phyloP scores from a whole-genome alignment of 2,797 vertebrate species.

The Benthosema pterotum region DNA sequence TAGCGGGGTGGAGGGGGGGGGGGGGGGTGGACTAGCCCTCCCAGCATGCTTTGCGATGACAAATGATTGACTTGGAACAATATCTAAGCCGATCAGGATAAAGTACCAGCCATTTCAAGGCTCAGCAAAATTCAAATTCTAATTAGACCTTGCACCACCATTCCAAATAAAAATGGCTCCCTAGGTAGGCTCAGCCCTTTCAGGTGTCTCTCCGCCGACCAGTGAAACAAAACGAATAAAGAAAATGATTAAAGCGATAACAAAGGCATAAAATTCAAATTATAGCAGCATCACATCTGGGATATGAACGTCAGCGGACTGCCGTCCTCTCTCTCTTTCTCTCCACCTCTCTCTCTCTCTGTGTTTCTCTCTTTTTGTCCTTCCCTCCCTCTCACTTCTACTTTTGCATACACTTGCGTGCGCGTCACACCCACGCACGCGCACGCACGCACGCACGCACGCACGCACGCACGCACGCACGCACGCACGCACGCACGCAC shows the following conservation, averaged over 20 bases:
- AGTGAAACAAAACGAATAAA: constrained; percentile 98
- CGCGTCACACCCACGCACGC: constrained; percentile 13
- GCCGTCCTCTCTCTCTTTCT: constrained; percentile 56
- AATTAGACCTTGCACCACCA: constrained; percentile 96
- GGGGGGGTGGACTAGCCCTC: no score
- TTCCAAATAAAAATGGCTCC: constrained; percentile 98
- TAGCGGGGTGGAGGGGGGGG: no score
- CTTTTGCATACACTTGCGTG: constrained; percentile 26
- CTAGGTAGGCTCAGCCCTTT: constrained; percentile 92
- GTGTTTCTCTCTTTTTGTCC: constrained; percentile 39
- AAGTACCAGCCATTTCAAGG: constrained; percentile 96
- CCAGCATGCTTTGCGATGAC: constrained; percentile 87
- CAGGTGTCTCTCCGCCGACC: constrained; percentile 92
- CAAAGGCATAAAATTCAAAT: constrained; percentile 98
- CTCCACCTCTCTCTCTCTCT: constrained; percentile 46
- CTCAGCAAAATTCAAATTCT: constrained; percentile 98
- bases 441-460: not conserved
- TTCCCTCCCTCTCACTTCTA: not conserved
- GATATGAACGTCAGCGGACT: constrained; percentile 89
- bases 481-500: constrained; percentile 13
- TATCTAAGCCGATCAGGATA: constrained; percentile 97
- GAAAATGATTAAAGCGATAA: constrained; percentile 99
- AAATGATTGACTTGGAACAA: constrained; percentile 98
- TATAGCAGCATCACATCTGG: constrained; percentile 95
- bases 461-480: constrained; percentile 25